Percentiles rank a stretch among this genome's conserved stretches.
These are phyloP conservation scores for Cinclus mexicanus DNA, from an alignment of 2,113 vertebrate species.

Conservation along the genomic window DNA sequence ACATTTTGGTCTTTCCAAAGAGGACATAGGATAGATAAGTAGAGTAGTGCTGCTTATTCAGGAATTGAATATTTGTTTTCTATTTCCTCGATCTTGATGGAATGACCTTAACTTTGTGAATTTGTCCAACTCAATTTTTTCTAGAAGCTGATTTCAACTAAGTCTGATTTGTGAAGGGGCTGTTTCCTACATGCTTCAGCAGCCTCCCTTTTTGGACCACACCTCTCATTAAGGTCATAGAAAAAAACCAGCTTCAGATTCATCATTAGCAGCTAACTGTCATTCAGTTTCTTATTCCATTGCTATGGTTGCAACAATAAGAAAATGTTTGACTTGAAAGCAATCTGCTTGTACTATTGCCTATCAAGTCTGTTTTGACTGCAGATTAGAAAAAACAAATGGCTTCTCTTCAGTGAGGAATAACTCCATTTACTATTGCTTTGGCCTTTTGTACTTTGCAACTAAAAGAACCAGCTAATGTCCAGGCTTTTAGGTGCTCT, in stretches of 20 bases:
- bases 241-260: background rate
- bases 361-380: background rate
- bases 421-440: background rate
- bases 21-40: background rate
- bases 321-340: background rate
- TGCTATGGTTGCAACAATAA: background rate
- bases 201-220: background rate
- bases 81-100: background rate
- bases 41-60: background rate
- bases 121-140: background rate
- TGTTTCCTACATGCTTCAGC: background rate
- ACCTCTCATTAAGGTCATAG: background rate
- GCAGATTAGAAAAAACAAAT: background rate
- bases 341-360: background rate
- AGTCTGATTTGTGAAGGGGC: background rate
- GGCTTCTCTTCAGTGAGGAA: background rate
- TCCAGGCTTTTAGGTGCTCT: background rate
- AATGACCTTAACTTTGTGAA: background rate
- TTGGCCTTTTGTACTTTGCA: background rate
- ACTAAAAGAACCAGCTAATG: background rate
- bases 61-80: background rate
- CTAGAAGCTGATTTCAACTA: background rate
- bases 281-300: background rate
- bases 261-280: background rate
- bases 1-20: background rate